These are phyloP conservation scores for Nipponia nippon DNA, from an alignment of 2,113 vertebrate species.

Conservation along the genomic window DNA sequence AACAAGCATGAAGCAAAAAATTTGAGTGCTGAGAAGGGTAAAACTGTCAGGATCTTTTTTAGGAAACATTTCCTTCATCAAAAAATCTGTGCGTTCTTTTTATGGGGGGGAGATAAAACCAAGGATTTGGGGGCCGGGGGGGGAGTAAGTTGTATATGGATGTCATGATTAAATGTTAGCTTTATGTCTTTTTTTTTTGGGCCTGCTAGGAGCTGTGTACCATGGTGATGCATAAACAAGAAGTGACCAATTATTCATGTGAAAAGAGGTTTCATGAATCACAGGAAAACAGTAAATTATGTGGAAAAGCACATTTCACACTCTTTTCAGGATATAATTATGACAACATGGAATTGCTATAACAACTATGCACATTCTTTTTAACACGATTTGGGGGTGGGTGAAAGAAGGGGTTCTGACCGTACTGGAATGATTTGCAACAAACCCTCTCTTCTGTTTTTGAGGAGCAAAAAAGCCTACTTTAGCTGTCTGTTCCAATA, in stretches of 20 bases:
- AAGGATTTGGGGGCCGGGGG: not conserved
- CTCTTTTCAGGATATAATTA: not conserved
- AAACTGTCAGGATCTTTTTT: not conserved
- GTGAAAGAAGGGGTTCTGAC: not conserved
- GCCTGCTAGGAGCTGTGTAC: constrained; percentile 9
- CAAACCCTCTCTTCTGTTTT: constrained; percentile 17
- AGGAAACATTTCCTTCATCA: constrained; percentile 6
- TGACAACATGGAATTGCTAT: not conserved
- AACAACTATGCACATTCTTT: not conserved
- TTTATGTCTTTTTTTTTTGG: not conserved
- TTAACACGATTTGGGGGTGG: not conserved
- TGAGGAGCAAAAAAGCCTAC: not conserved
- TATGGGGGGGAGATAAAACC: not conserved
- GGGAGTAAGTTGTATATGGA: not conserved
- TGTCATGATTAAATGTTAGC: constrained; percentile 48
- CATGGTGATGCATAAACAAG: constrained; percentile 59
- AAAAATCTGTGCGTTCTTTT: constrained; percentile 5
- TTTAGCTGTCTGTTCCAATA: not conserved
- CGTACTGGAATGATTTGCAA: not conserved
- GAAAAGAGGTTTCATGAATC: constrained; percentile 35
- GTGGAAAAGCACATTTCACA: not conserved
- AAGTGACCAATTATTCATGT: constrained; percentile 17
- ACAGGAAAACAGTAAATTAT: constrained; percentile 15
- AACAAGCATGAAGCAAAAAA: constrained; percentile 11
- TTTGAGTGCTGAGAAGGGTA: not conserved